Percentiles rank a stretch among this genome's conserved stretches.
Conservation (phyloP, 1,140 invertebrate species). For the Hyles vespertilio region DNA sequence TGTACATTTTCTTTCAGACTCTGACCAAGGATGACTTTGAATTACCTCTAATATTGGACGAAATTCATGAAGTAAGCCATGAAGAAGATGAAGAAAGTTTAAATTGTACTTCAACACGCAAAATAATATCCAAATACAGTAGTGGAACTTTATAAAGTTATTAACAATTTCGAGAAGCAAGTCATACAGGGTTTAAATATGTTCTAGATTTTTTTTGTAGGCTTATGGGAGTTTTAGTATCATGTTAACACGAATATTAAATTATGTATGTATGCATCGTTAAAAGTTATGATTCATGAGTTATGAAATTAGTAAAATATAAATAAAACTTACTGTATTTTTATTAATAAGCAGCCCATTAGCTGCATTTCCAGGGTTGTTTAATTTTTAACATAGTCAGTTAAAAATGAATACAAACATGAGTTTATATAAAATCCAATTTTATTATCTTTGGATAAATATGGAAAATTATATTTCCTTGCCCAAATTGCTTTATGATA, state of each 20-base stretch:
- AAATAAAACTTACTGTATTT: too few species aligned
- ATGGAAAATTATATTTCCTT: constrained; percentile 24
- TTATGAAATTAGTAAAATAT: too few species aligned
- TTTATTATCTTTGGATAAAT: constrained; percentile 36
- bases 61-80: constrained; percentile 58
- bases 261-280: not conserved
- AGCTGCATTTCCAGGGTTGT: too few species aligned
- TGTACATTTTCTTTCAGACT: constrained; percentile 39
- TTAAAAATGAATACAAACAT: not conserved
- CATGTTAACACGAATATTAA: too few species aligned
- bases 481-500: constrained; percentile 21
- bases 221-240: not conserved
- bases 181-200: not conserved
- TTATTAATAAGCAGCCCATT: too few species aligned
- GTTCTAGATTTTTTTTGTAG: not conserved
- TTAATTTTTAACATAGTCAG: not conserved
- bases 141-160: constrained; percentile 33
- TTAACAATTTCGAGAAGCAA: too few species aligned
- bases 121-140: constrained; percentile 44
- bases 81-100: constrained; percentile 58
- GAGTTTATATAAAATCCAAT: constrained; percentile 2
- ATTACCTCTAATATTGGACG: constrained; percentile 50
- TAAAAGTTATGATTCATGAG: not conserved
- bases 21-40: constrained; percentile 41
- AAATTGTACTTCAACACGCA: constrained; percentile 31